Conservation (phyloP, 1,140 invertebrate genomes). For the Proales similis region DNA sequence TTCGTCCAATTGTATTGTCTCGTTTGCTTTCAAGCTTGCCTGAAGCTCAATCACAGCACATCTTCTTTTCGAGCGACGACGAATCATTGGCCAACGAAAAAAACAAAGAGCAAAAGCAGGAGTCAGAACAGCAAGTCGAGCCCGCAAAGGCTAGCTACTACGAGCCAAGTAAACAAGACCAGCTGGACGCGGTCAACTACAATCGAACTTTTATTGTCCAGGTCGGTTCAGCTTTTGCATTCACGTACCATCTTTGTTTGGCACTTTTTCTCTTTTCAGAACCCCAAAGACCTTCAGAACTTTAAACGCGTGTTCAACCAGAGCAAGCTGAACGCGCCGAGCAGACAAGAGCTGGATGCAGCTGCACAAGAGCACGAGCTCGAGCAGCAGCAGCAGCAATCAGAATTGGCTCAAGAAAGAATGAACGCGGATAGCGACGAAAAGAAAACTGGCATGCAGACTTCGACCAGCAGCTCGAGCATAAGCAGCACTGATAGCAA, state of each 20-base stretch:
- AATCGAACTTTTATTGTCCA: slow-evolving; percentile 8
- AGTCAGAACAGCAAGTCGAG: background rate
- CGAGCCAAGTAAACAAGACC: slow-evolving; percentile 8
- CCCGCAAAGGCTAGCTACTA: background rate
- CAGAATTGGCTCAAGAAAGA: no score
- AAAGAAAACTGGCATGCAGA: no score
- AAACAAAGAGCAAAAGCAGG: background rate
- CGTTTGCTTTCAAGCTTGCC: no score
- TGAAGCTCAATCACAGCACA: no score
- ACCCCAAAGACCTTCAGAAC: slow-evolving; percentile 9
- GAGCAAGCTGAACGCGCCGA: slow-evolving; percentile 21
- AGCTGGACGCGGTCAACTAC: slow-evolving; percentile 5
- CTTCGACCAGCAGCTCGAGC: background rate
- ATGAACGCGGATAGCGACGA: no score
- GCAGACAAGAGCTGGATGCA: no score
- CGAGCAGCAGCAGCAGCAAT: no score
- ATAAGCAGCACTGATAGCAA: slow-evolving; percentile 1
- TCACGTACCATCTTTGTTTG: no score
- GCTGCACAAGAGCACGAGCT: no score
- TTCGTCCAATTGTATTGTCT: slow-evolving; percentile 12
- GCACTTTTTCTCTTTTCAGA: no score
- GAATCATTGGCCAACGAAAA: slow-evolving; percentile 10
- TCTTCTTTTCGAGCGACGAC: slow-evolving; percentile 15
- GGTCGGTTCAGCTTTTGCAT: no score
- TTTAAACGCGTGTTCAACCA: slow-evolving; percentile 6